Conservation (phyloP, 2,797 vertebrate genomes). For the Onychomys arenicola region DNA sequence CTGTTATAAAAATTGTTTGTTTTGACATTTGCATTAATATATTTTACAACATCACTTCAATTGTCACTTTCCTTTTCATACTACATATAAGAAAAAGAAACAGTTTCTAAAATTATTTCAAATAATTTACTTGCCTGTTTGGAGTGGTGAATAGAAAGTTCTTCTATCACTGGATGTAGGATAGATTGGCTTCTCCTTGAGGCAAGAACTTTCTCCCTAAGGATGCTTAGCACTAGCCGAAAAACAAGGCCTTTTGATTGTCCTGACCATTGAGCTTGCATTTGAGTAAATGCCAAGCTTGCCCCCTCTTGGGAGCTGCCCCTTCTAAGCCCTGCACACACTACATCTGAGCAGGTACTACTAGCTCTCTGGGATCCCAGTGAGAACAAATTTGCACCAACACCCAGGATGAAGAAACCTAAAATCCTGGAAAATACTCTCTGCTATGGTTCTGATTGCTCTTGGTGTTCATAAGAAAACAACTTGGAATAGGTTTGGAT, state of each 20-base stretch:
- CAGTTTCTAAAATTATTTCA: conserved; percentile 66
- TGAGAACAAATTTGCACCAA: neutral
- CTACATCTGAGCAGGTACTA: neutral
- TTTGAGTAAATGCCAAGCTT: neutral
- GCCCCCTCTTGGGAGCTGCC: neutral
- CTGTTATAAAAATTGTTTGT: conserved; percentile 70
- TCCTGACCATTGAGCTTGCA: neutral
- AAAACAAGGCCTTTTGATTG: neutral
- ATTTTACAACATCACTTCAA: conserved; percentile 72
- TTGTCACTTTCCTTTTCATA: conserved; percentile 64
- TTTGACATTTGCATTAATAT: conserved; percentile 73
- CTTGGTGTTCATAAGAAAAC: neutral
- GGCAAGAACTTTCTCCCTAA: neutral
- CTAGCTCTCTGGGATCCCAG: neutral
- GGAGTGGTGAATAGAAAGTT: conserved; percentile 19
- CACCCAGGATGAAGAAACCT: neutral
- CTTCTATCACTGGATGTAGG: neutral
- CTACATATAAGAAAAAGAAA: conserved; percentile 43
- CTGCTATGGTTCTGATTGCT: neutral
- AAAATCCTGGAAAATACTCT: neutral
- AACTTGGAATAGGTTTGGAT: neutral
- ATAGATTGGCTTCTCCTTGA: neutral
- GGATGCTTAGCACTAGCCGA: neutral
- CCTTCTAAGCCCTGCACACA: neutral
- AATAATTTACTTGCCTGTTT: conserved; percentile 52